Conservation (phyloP, 2,797 vertebrate genomes). For the Neosalanx taihuensis region DNA sequence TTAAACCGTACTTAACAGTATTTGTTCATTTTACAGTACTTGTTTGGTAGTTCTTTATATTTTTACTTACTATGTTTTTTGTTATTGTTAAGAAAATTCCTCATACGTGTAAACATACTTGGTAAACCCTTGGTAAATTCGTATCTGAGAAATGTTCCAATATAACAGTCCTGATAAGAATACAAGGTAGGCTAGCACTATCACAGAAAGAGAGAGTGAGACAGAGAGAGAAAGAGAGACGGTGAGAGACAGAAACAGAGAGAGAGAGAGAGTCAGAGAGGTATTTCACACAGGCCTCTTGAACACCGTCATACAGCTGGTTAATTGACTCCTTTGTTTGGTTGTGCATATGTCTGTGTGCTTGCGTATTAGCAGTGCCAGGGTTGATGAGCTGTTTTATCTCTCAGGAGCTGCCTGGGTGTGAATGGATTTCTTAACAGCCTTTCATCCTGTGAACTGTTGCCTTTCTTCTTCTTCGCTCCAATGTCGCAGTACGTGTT, state of each 20-base stretch:
- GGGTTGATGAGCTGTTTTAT: slow-evolving; percentile 2
- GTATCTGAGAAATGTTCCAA: not conserved
- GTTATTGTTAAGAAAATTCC: too few species aligned
- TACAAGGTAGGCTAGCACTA: not conserved
- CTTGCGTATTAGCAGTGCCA: not conserved
- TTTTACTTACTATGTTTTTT: slow-evolving; percentile 1
- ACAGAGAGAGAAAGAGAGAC: slow-evolving; percentile 8
- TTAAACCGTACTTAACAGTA: slow-evolving; percentile 2
- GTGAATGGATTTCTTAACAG: slow-evolving; percentile 3
- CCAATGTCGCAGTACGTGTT: not conserved
- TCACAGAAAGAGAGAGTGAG: slow-evolving; percentile 7
- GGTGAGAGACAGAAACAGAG: not conserved
- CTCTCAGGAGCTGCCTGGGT: not conserved
- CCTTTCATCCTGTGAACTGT: slow-evolving; percentile 15
- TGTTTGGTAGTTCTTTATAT: not conserved
- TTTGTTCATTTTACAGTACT: not conserved
- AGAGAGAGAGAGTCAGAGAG: not conserved
- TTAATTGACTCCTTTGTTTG: not conserved
- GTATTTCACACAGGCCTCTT: too few species aligned
- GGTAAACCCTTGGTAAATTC: too few species aligned
- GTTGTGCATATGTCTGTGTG: not conserved
- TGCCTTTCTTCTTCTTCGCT: not conserved
- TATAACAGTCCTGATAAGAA: not conserved
- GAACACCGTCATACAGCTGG: too few species aligned
- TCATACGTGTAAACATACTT: too few species aligned